These are phyloP conservation scores for Rhadinocentrus ornatus DNA, from an alignment of 2,797 vertebrate genomes.

Conservation along the genomic window DNA sequence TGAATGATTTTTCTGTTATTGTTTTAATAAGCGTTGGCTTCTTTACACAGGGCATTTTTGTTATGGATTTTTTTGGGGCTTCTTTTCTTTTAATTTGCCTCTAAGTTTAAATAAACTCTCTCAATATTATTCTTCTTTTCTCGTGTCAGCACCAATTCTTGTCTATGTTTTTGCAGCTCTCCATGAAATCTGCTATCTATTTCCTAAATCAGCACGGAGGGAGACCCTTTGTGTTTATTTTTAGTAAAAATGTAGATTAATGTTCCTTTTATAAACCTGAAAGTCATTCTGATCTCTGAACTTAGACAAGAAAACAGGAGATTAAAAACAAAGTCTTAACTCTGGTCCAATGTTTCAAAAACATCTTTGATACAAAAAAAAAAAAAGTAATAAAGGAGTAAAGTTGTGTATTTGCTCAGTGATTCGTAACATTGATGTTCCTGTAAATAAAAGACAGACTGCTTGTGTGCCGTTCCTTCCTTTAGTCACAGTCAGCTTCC, in stretches of 20 bases:
- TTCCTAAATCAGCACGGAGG: background rate
- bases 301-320: background rate
- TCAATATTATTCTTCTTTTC: too few species aligned
- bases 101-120: too few species aligned
- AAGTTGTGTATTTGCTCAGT: background rate
- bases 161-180: too few species aligned
- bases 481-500: conserved; percentile 21
- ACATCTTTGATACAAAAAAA: background rate
- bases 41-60: too few species aligned
- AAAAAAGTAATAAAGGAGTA: background rate
- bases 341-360: background rate
- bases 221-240: background rate
- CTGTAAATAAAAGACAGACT: too few species aligned
- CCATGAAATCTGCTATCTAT: background rate
- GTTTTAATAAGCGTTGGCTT: too few species aligned
- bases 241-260: background rate
- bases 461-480: background rate
- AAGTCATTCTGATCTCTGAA: background rate
- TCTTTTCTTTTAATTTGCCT: too few species aligned
- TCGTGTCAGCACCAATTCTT: too few species aligned
- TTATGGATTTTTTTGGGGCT: too few species aligned
- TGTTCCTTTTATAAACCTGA: background rate
- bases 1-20: too few species aligned
- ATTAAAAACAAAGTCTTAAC: background rate
- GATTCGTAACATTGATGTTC: background rate